These are phyloP conservation scores for Sebastes hubbsi DNA, from an alignment of 2,797 vertebrate species.

Conservation along the genomic window DNA sequence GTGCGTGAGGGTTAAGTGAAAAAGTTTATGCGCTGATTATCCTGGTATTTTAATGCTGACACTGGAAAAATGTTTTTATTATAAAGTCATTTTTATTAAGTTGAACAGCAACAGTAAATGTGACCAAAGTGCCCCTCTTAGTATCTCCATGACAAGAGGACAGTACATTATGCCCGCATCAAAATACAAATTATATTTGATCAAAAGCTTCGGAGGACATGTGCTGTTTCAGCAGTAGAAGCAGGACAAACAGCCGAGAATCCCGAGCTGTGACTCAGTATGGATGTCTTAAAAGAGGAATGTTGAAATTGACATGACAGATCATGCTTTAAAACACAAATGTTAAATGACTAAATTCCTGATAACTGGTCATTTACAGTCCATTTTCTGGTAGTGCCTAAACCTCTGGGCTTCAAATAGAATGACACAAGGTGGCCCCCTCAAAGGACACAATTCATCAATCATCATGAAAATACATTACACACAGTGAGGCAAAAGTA, in stretches of 20 bases:
- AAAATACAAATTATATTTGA: constrained; percentile 63
- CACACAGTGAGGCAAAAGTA: constrained; percentile 40
- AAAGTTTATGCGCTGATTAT: constrained; percentile 43
- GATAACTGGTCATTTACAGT: constrained; percentile 44
- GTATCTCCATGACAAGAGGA: constrained; percentile 37
- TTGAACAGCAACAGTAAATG: constrained; percentile 56
- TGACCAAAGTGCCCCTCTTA: constrained; percentile 30
- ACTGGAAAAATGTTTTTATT: constrained; percentile 42
- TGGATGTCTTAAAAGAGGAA: constrained; percentile 91
- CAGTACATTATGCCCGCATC: constrained; percentile 45
- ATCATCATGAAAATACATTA: constrained; percentile 38
- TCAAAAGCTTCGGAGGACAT: constrained; percentile 13
- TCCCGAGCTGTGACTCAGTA: constrained; percentile 83
- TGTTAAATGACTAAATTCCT: constrained; percentile 79
- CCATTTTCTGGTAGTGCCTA: constrained; percentile 16
- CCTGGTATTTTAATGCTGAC: constrained; percentile 53
- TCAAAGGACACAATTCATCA: constrained; percentile 4
- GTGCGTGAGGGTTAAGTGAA: constrained; percentile 13
- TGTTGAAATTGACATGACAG: constrained; percentile 90
- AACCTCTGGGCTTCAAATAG: constrained; percentile 9
- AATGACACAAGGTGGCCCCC: not conserved
- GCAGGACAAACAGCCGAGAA: constrained; percentile 31
- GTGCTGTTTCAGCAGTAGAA: constrained; percentile 18
- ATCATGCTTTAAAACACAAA: constrained; percentile 86
- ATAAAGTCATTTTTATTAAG: constrained; percentile 72